Base-by-base conservation (phyloP, 2,113 vertebrate species). In the Albula glossodonta region DNA sequence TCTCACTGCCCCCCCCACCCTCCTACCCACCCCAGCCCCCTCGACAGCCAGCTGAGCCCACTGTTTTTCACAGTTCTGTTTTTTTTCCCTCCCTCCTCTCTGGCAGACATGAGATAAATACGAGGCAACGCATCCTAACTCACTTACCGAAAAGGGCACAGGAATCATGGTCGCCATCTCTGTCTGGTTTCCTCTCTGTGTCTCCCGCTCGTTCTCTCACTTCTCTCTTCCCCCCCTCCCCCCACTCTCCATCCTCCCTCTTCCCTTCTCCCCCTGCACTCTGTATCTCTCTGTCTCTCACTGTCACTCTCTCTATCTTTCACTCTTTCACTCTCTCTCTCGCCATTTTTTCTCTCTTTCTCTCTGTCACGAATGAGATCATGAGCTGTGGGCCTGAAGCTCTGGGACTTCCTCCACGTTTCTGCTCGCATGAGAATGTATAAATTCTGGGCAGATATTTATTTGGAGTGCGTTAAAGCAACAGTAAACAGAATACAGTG, bases 391-490 rank as follows among this genome's bases (percentile, higher is more conserved):
- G 84, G 85, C 84, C 63, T 8, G 86, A 51, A 81, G 83, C 85
- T 86, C 83, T 83, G 80, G 88, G 87, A 86, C 82, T 87, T 85
- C 84, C 87, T 87, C 81, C 50, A 63, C 80, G 60, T 87, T 89
- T 86, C 57, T 90, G 85, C 87, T 89, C 60, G 82, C 91, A 88
- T 90, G 90, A 90, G 90, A 89, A 90, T 87, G 90, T 89, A 85
- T 91, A 93, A 94, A 93, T 93, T 93, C 85, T 81, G 84, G 78
- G 77, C 80, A 86, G 87, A 84, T 92, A 93, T 94, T 93, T 94
- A 92, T 94, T 93, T 93, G 87, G 90, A 86, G 63, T 89, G 88
- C 85, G 84, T 90, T 83, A 89, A 90, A 90, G 89, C 87, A 86
- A 86, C 92, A 89, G 91, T 94, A 94, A 94, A 94, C 93, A 91